Evolutionary conservation across 2,888 invertebrate genomes (phyloP), one percentile per base, ranked within the genome.

Genomic region (Philereme transversata): DNA sequence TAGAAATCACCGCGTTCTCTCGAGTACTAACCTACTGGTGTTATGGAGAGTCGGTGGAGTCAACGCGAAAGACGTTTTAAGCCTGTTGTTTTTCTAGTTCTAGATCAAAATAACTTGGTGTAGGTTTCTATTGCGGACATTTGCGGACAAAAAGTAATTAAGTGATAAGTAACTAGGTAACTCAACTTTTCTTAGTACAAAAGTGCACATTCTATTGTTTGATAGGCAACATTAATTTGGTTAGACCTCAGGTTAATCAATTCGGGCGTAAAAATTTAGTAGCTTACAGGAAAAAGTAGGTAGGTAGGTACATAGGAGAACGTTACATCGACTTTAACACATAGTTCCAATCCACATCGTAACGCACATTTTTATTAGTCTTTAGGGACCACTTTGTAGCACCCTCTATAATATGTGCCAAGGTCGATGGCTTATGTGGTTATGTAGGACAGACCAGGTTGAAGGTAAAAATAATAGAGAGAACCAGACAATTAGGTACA

Each of bases 1-100:
- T 59, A 59, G 59, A 59, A 52, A 63, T 41, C 51, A 43, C 45
- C 35, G 35, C 58, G 62, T 51, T 40, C 51, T 43, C 38, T 51
- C 62, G 8, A 62, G 44, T 52, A 33, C 4, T 40, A 0, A 22
- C 22, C 36, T 38, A 38, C 36, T 40, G 38, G 45, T 43, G 53
- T 51, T 49, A 46, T 47, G 47, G 58, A 35, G 44, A 46, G 41
- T 9, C 43, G 43, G 43, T 38, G 22, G 3, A 22, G 22, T 22
- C 47, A 50, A 57, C 52, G 35, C 41, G 9, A 49, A 52, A 57
- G 47, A 56, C 43, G 43, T 60, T 51, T 9, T 35, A 38, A 35
- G 10, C n/a, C 46, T 41, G 43, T 48, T 40, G 49, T 45, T 57
- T 61, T 61, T 50, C 35, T 57, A 46, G 46, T 46, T 53, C 36